phyloP scores from a whole-genome alignment of 2,888 invertebrate species.

The Lapara coniferarum region DNA sequence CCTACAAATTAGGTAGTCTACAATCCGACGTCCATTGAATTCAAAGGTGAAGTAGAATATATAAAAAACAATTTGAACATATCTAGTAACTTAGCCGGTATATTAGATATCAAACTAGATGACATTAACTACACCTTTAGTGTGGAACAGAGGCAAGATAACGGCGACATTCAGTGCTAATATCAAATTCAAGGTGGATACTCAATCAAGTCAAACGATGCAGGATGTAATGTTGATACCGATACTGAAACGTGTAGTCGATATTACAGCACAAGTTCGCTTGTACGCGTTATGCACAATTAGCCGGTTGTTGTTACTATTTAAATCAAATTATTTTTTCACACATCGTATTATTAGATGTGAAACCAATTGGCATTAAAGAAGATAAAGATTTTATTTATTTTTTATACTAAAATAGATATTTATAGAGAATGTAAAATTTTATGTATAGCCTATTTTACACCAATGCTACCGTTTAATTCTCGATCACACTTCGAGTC shows the following conservation, averaged over 20 bases:
- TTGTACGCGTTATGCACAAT: constrained; percentile 10
- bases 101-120: background rate
- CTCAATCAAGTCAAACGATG: constrained; percentile 35
- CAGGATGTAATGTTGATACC: constrained; percentile 28
- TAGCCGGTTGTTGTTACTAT: background rate
- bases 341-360: background rate
- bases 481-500: too few species aligned
- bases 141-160: constrained; percentile 25
- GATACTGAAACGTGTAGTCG: constrained; percentile 26
- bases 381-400: too few species aligned
- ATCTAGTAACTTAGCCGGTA: background rate
- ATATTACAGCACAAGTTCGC: background rate
- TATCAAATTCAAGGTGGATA: constrained; percentile 43
- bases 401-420: too few species aligned
- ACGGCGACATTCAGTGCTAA: constrained; percentile 39
- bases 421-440: too few species aligned
- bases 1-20: too few species aligned
- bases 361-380: too few species aligned
- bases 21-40: too few species aligned
- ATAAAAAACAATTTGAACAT: too few species aligned
- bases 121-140: background rate
- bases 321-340: background rate
- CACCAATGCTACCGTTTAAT: too few species aligned
- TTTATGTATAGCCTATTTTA: too few species aligned
- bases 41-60: too few species aligned